A percentile compares a stretch with the other conserved stretches of the same genome.
Evolutionary conservation across 2,797 vertebrate species (phyloP).

Genomic region (Sphaeramia orbicularis): DNA sequence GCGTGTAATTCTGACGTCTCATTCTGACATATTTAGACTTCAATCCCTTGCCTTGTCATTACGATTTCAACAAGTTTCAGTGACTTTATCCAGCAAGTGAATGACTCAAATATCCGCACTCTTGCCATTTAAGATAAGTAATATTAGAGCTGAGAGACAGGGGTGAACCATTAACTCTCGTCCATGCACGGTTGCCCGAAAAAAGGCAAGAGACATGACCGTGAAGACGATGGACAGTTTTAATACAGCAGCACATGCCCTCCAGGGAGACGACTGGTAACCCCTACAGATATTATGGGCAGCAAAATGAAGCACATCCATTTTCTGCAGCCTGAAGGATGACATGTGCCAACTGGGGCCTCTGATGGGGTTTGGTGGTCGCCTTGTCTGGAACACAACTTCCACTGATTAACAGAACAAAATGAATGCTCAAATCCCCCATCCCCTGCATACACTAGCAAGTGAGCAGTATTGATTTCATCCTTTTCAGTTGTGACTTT

Average conservation of each 20-base stretch:
- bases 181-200: slow-evolving; percentile 7
- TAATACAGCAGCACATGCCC: slow-evolving; percentile 79
- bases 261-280: slow-evolving; percentile 68
- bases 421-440: slow-evolving; percentile 41
- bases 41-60: slow-evolving; percentile 31
- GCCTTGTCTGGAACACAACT: slow-evolving; percentile 47
- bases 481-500: slow-evolving; percentile 25
- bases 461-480: slow-evolving; percentile 42
- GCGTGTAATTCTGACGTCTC: slow-evolving; percentile 39
- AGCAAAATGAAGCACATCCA: slow-evolving; percentile 86
- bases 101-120: slow-evolving; percentile 16
- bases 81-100: slow-evolving; percentile 18
- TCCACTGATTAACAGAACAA: slow-evolving; percentile 60
- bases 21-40: slow-evolving; percentile 46
- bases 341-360: slow-evolving; percentile 74
- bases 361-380: slow-evolving; percentile 59
- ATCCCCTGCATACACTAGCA: not conserved
- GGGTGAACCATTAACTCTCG: slow-evolving; percentile 23
- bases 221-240: slow-evolving; percentile 85
- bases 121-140: slow-evolving; percentile 21
- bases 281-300: slow-evolving; percentile 83
- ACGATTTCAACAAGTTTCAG: slow-evolving; percentile 17
- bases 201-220: slow-evolving; percentile 53
- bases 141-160: slow-evolving; percentile 13
- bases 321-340: slow-evolving; percentile 78